Evolutionary conservation across 2,888 invertebrate genomes (phyloP).

Genomic region (Acrobasis suavella): DNA sequence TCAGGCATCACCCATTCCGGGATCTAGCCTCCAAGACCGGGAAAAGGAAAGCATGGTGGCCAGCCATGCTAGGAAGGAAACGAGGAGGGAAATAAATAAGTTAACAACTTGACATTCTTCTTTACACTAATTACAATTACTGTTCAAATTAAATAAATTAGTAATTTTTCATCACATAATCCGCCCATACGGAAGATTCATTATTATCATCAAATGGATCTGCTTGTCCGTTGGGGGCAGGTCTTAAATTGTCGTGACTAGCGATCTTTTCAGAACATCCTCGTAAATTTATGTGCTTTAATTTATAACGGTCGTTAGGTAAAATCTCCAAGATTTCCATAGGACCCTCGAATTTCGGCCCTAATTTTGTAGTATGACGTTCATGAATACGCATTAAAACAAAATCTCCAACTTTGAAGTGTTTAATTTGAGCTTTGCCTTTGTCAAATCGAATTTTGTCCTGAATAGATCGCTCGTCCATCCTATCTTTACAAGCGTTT

Average conservation of each 20-base stretch:
- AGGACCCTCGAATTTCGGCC: conserved; percentile 21
- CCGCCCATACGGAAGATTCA: conserved; percentile 15
- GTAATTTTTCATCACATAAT: neutral
- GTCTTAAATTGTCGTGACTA: conserved; percentile 22
- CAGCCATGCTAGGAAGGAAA: conserved; percentile 21
- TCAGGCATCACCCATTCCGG: conserved; percentile 2
- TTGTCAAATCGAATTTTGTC: conserved; percentile 25
- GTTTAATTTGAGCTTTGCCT: conserved; percentile 20
- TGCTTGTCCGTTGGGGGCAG: conserved; percentile 12
- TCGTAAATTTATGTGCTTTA: conserved; percentile 28
- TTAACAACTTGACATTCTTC: neutral
- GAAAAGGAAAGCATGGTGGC: conserved; percentile 28
- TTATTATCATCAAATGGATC: conserved; percentile 16
- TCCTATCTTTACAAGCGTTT: conserved; percentile 24
- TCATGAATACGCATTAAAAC: conserved; percentile 26
- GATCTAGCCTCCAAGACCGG: conserved; percentile 27
- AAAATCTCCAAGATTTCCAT: conserved; percentile 29
- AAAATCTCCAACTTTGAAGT: conserved; percentile 29
- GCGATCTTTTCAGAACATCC: conserved; percentile 24
- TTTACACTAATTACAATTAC: neutral
- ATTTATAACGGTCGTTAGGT: conserved; percentile 29
- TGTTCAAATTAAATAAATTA: neutral
- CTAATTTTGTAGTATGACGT: neutral
- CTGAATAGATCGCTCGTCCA: conserved; percentile 30
- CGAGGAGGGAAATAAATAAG: neutral